Conservation (phyloP, 2,888 invertebrate species). For the Pristionchus japonicus region DNA sequence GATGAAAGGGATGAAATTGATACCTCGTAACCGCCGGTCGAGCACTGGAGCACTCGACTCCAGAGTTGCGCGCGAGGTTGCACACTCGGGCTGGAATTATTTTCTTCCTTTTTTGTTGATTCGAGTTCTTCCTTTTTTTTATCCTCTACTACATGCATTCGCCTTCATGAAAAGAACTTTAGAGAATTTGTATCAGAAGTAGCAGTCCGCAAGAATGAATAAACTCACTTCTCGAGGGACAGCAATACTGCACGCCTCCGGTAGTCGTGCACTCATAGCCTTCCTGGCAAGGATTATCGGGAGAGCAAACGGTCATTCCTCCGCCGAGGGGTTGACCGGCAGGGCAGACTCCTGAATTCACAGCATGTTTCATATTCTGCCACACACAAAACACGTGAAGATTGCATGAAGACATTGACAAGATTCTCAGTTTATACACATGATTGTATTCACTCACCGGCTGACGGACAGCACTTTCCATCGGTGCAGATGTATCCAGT, state of each 20-base stretch:
- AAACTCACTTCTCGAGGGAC: slow-evolving; percentile 61
- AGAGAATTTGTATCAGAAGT: no score
- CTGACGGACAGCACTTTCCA: slow-evolving; percentile 71
- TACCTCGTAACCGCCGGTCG: slow-evolving; percentile 56
- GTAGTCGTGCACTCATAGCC: slow-evolving; percentile 71
- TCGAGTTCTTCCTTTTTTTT: not conserved
- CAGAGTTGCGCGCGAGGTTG: slow-evolving; percentile 54
- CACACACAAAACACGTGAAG: no score
- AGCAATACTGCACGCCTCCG: slow-evolving; percentile 72
- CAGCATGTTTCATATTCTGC: no score
- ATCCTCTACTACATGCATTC: no score
- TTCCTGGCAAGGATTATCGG: slow-evolving; percentile 70
- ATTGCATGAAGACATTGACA: no score
- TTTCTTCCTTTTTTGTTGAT: no score
- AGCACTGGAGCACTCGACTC: slow-evolving; percentile 59
- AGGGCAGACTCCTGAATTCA: slow-evolving; percentile 66
- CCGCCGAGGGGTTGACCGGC: slow-evolving; percentile 72
- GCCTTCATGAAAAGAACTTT: no score
- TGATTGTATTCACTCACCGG: no score
- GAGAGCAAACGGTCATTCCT: slow-evolving; percentile 66
- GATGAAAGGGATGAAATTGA: not conserved
- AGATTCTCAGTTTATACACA: no score
- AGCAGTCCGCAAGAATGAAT: not conserved
- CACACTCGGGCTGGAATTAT: slow-evolving; percentile 58
- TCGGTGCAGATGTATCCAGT: slow-evolving; percentile 69